Conservation (phyloP, 2,797 vertebrate genomes). For the Orientallactaga sibirica region DNA sequence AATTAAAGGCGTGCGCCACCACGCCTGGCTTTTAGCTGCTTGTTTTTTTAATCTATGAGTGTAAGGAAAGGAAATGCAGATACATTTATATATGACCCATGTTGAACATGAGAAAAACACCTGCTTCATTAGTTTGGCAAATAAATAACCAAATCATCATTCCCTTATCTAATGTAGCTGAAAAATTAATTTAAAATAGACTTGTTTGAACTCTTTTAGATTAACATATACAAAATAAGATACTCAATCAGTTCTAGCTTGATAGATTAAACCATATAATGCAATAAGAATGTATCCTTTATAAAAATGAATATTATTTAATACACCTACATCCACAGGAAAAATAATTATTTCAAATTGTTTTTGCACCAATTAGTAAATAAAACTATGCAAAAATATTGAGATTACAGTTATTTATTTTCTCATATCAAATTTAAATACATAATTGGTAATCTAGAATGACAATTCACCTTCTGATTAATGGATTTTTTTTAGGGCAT, state of each 20-base stretch:
- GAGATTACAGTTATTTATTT: background rate
- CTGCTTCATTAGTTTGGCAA: conserved; percentile 7
- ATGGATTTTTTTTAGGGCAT: background rate
- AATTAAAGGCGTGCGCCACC: too few relatives aligned
- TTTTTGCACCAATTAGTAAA: conserved; percentile 11
- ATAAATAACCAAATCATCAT: background rate
- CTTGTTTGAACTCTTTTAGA: conserved; percentile 10
- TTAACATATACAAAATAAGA: background rate
- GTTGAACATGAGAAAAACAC: background rate
- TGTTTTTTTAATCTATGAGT: background rate
- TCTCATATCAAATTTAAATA: background rate
- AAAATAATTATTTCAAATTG: conserved; percentile 30
- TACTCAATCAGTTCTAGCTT: background rate
- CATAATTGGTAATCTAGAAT: background rate
- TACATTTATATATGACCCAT: background rate
- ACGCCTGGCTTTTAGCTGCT: too few relatives aligned
- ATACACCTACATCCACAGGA: background rate
- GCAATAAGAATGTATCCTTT: background rate
- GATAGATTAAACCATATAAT: background rate
- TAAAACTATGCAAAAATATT: conserved; percentile 10
- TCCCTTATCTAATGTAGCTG: background rate
- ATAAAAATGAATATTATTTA: background rate
- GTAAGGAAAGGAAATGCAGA: background rate
- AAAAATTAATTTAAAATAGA: conserved; percentile 23
- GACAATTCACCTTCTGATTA: background rate